These are phyloP conservation scores for Heterotilapia buettikoferi DNA, from an alignment of 2,113 vertebrate species.

Conservation along the genomic window DNA sequence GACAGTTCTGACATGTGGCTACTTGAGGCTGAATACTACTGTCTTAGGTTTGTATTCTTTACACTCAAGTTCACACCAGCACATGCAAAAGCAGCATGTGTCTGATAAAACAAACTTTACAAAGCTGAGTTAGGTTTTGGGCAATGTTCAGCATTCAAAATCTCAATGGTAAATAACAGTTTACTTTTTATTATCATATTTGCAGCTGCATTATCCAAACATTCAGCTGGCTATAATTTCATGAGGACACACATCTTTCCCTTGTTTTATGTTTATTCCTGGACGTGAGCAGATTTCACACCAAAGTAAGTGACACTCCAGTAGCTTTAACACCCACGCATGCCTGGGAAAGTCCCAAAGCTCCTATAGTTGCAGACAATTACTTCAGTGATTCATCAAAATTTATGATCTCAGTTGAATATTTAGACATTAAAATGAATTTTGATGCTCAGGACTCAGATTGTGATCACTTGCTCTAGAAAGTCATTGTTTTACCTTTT, in stretches of 20 bases:
- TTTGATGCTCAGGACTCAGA: not conserved
- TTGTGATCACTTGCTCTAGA: not conserved
- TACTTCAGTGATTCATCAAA: not conserved
- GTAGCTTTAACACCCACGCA: slow-evolving; percentile 29
- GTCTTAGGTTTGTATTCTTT: slow-evolving; percentile 15
- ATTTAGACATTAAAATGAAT: not conserved
- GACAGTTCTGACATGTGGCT: not conserved
- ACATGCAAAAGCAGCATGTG: slow-evolving; percentile 2
- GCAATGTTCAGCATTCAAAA: not conserved
- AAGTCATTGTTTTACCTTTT: not conserved
- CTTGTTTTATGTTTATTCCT: slow-evolving; percentile 14
- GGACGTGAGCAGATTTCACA: slow-evolving; percentile 43
- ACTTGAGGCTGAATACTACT: not conserved
- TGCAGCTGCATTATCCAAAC: no score
- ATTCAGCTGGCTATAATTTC: not conserved
- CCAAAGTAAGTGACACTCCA: slow-evolving; percentile 32
- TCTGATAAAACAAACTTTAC: slow-evolving; percentile 8
- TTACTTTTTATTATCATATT: not conserved
- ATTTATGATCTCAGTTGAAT: not conserved
- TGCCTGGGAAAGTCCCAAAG: slow-evolving; percentile 43
- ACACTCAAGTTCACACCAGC: slow-evolving; percentile 16
- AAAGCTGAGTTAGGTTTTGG: not conserved
- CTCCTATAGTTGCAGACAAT: not conserved
- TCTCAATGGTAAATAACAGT: not conserved
- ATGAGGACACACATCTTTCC: not conserved